Evolutionary conservation across 2,888 invertebrate species (phyloP).

Genomic region (Chironomus tentans): DNA sequence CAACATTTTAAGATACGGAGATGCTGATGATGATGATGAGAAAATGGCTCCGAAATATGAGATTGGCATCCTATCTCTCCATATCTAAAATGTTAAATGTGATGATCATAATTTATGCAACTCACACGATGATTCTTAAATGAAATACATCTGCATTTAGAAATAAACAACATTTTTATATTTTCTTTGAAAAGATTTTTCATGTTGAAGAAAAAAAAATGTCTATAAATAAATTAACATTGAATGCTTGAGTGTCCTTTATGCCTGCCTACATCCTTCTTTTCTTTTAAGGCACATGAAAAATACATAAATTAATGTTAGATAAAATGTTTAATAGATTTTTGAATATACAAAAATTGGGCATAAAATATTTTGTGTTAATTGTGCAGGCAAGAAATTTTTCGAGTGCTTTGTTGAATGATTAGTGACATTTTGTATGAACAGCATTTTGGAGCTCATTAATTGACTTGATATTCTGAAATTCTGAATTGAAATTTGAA

Average conservation of each 20-base stretch:
- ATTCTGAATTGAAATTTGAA: too few species aligned
- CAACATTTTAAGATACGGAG: not conserved
- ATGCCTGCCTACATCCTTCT: not conserved
- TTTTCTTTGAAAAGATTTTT: not conserved
- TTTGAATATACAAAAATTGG: too few species aligned
- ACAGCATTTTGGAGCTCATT: too few species aligned
- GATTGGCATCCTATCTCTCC: not conserved
- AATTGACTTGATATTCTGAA: too few species aligned
- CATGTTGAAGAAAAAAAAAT: not conserved
- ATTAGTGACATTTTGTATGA: too few species aligned
- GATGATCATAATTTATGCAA: slow-evolving; percentile 16
- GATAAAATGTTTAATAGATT: too few species aligned
- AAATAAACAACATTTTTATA: slow-evolving; percentile 8
- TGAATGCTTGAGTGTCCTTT: slow-evolving; percentile 11
- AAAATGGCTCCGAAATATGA: slow-evolving; percentile 10
- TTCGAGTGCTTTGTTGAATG: too few species aligned
- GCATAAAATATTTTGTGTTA: too few species aligned
- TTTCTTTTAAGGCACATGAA: not conserved
- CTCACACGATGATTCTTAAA: not conserved
- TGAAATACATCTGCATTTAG: slow-evolving; percentile 16
- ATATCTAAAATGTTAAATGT: not conserved
- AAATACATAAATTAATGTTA: too few species aligned
- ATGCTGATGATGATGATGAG: not conserved
- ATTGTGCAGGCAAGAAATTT: too few species aligned
- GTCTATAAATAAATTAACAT: slow-evolving; percentile 24